Conservation (phyloP, 2,113 vertebrate genomes). For the Eurypyga helias region DNA sequence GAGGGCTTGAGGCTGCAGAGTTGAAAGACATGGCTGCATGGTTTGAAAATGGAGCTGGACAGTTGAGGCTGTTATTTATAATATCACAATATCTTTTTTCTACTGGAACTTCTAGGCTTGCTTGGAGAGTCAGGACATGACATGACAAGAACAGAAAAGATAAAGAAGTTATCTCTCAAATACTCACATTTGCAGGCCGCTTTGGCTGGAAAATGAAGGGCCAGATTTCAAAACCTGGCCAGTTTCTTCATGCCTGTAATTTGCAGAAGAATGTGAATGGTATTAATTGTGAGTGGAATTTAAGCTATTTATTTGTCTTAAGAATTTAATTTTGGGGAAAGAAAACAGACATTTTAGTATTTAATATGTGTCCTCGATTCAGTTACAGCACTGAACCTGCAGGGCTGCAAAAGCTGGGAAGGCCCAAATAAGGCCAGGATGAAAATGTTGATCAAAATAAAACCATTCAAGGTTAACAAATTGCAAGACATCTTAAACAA, state of each 20-base stretch:
- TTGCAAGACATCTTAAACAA: slow-evolving; percentile 19
- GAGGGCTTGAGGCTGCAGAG: background rate
- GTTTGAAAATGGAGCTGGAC: slow-evolving; percentile 10
- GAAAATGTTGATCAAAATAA: slow-evolving; percentile 36
- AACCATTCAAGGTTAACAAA: slow-evolving; percentile 53
- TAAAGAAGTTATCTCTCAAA: slow-evolving; percentile 29
- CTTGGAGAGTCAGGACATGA: slow-evolving; percentile 1
- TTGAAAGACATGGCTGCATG: background rate
- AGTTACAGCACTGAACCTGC: background rate
- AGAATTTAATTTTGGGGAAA: slow-evolving; percentile 4
- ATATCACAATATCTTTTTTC: background rate
- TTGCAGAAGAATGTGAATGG: background rate
- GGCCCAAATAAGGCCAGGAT: background rate
- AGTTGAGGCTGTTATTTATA: background rate
- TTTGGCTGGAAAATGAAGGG: slow-evolving; percentile 7
- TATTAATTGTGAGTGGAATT: slow-evolving; percentile 21
- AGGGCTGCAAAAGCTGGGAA: slow-evolving; percentile 1
- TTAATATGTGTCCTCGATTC: background rate
- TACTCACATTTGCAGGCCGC: background rate
- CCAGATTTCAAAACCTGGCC: slow-evolving; percentile 38
- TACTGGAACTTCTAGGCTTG: background rate
- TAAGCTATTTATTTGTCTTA: slow-evolving; percentile 25
- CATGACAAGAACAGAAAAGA: background rate
- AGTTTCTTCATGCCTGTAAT: background rate
- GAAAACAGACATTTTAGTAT: slow-evolving; percentile 1